phyloP scores from a whole-genome alignment of 2,888 invertebrate genomes.

The Ormia ochracea region DNA sequence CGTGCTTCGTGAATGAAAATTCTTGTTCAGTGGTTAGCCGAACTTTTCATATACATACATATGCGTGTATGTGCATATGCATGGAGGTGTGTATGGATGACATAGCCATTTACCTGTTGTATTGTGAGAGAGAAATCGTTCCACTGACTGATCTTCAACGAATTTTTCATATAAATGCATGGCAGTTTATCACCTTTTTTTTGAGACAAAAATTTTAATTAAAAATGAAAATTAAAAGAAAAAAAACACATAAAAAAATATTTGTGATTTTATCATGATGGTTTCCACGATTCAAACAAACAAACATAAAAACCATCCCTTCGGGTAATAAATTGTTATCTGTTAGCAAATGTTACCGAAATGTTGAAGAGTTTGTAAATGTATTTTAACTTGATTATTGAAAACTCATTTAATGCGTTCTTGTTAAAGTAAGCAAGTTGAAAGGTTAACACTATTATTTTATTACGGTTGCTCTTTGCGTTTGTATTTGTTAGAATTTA shows the following conservation, averaged over 20 bases:
- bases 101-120: conserved; percentile 61
- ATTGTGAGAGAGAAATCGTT: conserved; percentile 25
- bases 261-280: conserved; percentile 14
- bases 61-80: no score
- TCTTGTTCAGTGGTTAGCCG: conserved; percentile 15
- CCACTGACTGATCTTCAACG: conserved; percentile 37
- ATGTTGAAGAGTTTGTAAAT: not conserved
- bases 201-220: conserved; percentile 1
- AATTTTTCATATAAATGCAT: conserved; percentile 34
- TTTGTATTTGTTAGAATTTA: not conserved
- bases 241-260: conserved; percentile 13
- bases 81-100: no score
- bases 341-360: conserved; percentile 23
- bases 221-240: conserved; percentile 17
- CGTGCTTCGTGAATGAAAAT: not conserved
- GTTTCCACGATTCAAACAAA: not conserved
- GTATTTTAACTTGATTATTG: conserved; percentile 5
- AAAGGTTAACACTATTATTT: conserved; percentile 11
- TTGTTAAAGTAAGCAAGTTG: conserved; percentile 19
- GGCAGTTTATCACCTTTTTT: conserved; percentile 53
- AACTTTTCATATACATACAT: conserved; percentile 4
- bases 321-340: conserved; percentile 30
- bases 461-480: conserved; percentile 22
- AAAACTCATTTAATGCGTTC: conserved; percentile 31
- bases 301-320: conserved; percentile 11